Evolutionary conservation across 1,140 invertebrate genomes (phyloP).

Genomic region (Temnothorax nylanderi): DNA sequence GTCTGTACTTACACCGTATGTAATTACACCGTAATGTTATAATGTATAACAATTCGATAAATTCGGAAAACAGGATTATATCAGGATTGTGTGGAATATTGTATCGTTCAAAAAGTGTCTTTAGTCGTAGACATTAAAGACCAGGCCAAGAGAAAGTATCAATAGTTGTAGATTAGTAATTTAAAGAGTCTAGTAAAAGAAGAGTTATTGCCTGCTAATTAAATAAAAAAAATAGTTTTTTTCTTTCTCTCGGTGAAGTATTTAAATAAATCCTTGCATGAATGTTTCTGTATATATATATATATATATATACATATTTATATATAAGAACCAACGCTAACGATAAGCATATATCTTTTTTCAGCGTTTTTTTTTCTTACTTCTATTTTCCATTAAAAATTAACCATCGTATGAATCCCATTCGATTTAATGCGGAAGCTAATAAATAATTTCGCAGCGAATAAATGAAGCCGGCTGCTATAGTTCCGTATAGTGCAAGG

Average conservation of each 20-base stretch:
- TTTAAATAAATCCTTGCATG: background rate
- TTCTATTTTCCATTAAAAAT: conserved; percentile 42
- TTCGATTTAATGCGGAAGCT: background rate
- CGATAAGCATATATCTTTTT: background rate
- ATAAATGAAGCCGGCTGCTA: conserved; percentile 34
- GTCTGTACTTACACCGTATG: background rate
- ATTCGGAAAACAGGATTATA: background rate
- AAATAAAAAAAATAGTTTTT: background rate
- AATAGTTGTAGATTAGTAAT: background rate
- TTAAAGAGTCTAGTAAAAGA: background rate
- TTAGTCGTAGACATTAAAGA: background rate
- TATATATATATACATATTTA: background rate
- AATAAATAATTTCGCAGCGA: conserved; percentile 52
- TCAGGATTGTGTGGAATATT: background rate
- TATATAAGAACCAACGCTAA: background rate
- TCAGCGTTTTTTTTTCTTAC: background rate
- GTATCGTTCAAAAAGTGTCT: background rate
- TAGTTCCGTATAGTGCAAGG: conserved; percentile 65
- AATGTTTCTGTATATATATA: background rate
- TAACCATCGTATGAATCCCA: conserved; percentile 13
- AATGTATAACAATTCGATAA: background rate
- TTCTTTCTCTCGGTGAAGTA: background rate
- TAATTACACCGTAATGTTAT: background rate
- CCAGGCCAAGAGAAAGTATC: background rate
- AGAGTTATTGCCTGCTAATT: background rate